Evolutionary conservation across 2,888 invertebrate genomes (phyloP), one percentile per base, ranked within the genome.

Genomic region (Monopis laevigella): DNA sequence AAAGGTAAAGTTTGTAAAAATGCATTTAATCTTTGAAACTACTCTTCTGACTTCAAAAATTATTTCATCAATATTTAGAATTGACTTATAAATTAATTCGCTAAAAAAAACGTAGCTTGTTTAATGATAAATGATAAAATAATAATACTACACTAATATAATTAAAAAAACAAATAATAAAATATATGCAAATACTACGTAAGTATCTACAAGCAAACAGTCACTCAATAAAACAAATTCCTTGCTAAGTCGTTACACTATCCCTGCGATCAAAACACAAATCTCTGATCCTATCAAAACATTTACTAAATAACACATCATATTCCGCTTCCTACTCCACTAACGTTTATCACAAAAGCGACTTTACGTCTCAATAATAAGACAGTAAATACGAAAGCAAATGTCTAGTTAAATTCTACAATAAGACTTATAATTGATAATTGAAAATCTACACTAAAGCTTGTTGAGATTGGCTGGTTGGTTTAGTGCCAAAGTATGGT

Each of bases 241-340:
- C 50, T 45, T 45, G 30, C 51, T 59, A 61, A 65, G 35, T 39
- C 45, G 39, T 36, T 40, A 43, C 30, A 39, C 40, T 42, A 61
- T 63, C 68, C 61, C 47, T 45, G 48, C 56, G 59, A 68, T 71
- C 73, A 68, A 63, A 73, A 70, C 70, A 68, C 58, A 57, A 54
- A 51, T 55, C 60, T 49, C 58, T 56, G 57, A 58, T 59, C 61
- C 63, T 62, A 69, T 70, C 71, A 72, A 66, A 72, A 73, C 65
- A 73, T 55, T 56, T 6, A 19, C 36, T 21, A 21, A 36, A 36
- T 36, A 36, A 21, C 36, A 32, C 32, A 32, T 32, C 32, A 32
- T 32, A 32, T 17, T 5, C 2, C 14, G 17, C 2, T 12, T 32
- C 16, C 17, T 17, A 21, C 17, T 8, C 17, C 14, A 2, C 32